These are phyloP conservation scores for Saguinus oedipus DNA, from an alignment of 2,797 vertebrate species.

Conservation along the genomic window DNA sequence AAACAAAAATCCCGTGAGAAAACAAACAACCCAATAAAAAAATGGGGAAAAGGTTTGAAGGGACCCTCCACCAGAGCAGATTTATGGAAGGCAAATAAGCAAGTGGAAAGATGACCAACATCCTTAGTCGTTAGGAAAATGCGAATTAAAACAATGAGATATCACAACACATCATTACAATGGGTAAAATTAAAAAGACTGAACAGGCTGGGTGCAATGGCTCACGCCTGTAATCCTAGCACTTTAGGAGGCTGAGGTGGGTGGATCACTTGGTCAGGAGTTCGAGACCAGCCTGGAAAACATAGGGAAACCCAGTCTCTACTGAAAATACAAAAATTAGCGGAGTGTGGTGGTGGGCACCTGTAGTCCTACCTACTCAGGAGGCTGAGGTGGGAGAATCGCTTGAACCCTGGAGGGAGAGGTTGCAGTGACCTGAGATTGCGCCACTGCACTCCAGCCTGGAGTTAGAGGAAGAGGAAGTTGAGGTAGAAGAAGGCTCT, in stretches of 20 bases:
- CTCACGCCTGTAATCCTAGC: not conserved
- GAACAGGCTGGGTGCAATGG: not conserved
- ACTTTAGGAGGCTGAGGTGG: not conserved
- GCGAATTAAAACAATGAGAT: not conserved
- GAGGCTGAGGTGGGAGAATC: not conserved
- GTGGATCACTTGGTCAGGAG: not conserved
- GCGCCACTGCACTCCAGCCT: not conserved
- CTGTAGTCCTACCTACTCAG: not conserved
- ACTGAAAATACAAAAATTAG: not conserved
- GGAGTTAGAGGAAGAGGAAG: too few species aligned
- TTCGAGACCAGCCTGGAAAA: not conserved
- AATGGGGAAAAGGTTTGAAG: not conserved
- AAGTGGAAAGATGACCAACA: not conserved
- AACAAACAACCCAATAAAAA: not conserved
- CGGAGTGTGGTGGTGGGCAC: accelerated
- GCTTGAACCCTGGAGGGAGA: not conserved
- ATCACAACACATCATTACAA: not conserved
- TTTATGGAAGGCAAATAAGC: not conserved
- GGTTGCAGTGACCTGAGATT: not conserved
- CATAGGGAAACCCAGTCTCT: not conserved
- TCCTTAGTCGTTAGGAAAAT: not conserved
- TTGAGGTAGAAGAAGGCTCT: not conserved
- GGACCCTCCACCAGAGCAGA: not conserved
- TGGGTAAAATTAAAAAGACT: not conserved
- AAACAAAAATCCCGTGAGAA: not conserved